These are phyloP conservation scores for Phrynocephalus guinanensis DNA, from an alignment of 2,797 vertebrate genomes.

Conservation along the genomic window DNA sequence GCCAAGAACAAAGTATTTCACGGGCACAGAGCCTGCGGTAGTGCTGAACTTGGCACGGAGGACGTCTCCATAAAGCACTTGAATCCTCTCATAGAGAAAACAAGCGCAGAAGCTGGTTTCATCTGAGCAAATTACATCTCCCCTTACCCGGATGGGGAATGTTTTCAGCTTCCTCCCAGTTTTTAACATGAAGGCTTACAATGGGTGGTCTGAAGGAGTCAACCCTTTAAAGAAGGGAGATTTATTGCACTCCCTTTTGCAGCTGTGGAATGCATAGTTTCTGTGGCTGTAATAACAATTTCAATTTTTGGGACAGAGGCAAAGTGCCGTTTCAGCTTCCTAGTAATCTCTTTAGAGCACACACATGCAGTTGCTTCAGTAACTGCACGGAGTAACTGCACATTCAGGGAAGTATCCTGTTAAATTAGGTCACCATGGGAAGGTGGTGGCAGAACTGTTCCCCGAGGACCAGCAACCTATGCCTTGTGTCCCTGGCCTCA, in stretches of 20 bases:
- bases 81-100: not conserved
- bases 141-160: not conserved
- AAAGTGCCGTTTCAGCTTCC: not conserved
- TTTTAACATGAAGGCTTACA: not conserved
- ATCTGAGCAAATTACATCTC: not conserved
- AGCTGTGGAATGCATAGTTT: not conserved
- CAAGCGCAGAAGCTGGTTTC: slow-evolving; percentile 16
- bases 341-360: not conserved
- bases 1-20: slow-evolving; percentile 32
- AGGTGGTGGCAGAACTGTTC: too few relatives aligned
- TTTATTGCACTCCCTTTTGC: too few relatives aligned
- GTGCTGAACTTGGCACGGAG: slow-evolving; percentile 17
- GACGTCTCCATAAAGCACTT: slow-evolving; percentile 1
- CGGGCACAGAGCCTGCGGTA: slow-evolving; percentile 1
- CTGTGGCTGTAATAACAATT: not conserved
- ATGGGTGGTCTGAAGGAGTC: not conserved
- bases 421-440: too few relatives aligned
- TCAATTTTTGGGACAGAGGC: not conserved
- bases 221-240: not conserved
- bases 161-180: not conserved
- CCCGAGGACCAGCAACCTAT: too few relatives aligned
- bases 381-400: too few relatives aligned
- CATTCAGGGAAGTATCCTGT: not conserved
- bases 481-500: too few relatives aligned
- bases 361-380: not conserved